Conservation (phyloP, 2,113 vertebrate genomes). For the Actenoides hombroni region DNA sequence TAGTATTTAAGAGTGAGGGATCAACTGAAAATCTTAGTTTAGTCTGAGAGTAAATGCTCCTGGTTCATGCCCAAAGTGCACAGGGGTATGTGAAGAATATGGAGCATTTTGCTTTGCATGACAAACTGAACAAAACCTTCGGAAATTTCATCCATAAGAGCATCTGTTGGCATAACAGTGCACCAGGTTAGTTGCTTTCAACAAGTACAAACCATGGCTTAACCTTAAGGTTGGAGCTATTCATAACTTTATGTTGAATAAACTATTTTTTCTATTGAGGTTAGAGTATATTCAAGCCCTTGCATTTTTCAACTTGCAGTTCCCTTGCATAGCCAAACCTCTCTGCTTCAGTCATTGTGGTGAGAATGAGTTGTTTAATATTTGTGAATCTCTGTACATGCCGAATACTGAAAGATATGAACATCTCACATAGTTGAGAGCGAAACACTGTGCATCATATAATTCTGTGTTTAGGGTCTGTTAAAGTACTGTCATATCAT, state of each 20-base stretch:
- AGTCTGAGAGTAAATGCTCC: neutral
- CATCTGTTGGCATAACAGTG: neutral
- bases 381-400: neutral
- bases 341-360: neutral
- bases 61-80: neutral
- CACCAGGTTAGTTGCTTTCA: neutral
- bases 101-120: neutral
- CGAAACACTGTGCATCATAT: neutral
- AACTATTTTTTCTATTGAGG: neutral
- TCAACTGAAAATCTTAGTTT: neutral
- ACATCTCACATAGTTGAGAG: neutral
- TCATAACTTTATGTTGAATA: neutral
- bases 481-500: neutral
- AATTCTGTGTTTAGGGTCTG: neutral
- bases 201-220: neutral
- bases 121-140: neutral
- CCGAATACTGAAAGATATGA: neutral
- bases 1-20: neutral
- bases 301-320: neutral
- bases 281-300: neutral
- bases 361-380: neutral
- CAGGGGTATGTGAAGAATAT: neutral
- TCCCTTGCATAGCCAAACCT: neutral
- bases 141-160: neutral
- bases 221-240: neutral